Evolutionary conservation across 2,113 vertebrate genomes (phyloP).

Genomic region (Cygnus buccinator): DNA sequence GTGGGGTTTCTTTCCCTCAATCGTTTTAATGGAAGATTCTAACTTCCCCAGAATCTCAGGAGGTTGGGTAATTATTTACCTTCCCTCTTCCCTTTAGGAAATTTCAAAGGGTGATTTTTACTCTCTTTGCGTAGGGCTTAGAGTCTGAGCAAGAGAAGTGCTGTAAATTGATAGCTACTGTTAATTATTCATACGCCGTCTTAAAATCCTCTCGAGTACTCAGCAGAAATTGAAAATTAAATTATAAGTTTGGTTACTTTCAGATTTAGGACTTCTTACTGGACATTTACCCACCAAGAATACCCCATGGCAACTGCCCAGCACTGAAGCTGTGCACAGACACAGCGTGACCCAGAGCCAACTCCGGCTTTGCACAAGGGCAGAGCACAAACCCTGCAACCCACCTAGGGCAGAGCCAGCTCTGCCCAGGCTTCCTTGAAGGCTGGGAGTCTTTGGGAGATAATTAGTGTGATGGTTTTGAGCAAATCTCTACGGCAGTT

Average conservation of each 20-base stretch:
- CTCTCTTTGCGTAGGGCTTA: neutral
- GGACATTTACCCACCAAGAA: neutral
- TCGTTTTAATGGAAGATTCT: neutral
- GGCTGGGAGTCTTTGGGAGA: neutral
- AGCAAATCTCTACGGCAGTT: neutral
- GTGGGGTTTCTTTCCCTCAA: neutral
- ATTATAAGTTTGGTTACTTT: neutral
- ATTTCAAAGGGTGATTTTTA: neutral
- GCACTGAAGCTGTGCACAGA: neutral
- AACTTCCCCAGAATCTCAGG: neutral
- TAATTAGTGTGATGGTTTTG: neutral
- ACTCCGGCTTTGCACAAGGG: neutral
- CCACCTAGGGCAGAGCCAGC: neutral
- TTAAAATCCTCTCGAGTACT: neutral
- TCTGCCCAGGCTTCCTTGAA: neutral
- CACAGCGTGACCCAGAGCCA: rapidly evolving
- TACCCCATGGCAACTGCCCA: neutral
- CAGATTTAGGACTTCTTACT: neutral
- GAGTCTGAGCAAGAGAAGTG: neutral
- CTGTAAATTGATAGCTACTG: neutral
- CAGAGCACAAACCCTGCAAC: neutral
- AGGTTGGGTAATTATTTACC: constrained; percentile 20
- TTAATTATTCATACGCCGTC: constrained; percentile 29
- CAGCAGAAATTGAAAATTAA: neutral
- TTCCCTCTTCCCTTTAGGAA: constrained; percentile 13